Evolutionary conservation across 2,113 vertebrate genomes (phyloP), one percentile per base, ranked within the genome.

Genomic region (Alligator sinensis): DNA sequence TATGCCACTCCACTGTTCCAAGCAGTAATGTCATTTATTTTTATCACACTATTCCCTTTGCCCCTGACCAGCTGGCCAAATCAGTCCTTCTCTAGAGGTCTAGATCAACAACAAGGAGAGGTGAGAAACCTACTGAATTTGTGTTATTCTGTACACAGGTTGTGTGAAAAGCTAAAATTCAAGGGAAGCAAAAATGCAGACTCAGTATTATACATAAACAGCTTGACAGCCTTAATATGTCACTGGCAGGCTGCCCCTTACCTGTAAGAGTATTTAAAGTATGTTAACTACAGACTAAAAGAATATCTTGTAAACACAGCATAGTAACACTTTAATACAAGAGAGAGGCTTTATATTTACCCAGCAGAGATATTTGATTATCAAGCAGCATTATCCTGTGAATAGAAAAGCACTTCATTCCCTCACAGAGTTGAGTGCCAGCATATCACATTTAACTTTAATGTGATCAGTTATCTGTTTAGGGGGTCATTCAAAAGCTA

Each of bases 221-320:
- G 91, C 90, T 59, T 12, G 82, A 95, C 92, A 96, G 95, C 85
- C 92, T 12, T 64, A 90, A 95, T 95, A 93, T 94, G 84, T 95
- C 94, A 95, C 87, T 98, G 97, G 96, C 95, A 96, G 91, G 95
- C 89, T 96, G 97, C 97, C 96, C 12, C 90, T 96, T 95, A 93
- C 89, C 91, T 95, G 92, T 82, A 86, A 95, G 97, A 97, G 96
- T 97, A 97, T 97, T 97, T 95, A 95, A 98, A 97, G 94, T 97
- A 97, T 98, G 97, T 96, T 93, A 88, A 81, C 87, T 89, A 97
- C 94, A 96, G 97, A 96, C 97, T 85, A 94, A 96, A 91, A 95
- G 87, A 92, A 95, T 93, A 93, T 93, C 96, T 96, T 96, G 96
- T 96, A 97, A 98, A 98, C 93, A 97, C 2, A 59, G 95, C 83